Conservation (phyloP, 92 coral and sea anemone genomes). For the Epizoanthus scotinus region DNA sequence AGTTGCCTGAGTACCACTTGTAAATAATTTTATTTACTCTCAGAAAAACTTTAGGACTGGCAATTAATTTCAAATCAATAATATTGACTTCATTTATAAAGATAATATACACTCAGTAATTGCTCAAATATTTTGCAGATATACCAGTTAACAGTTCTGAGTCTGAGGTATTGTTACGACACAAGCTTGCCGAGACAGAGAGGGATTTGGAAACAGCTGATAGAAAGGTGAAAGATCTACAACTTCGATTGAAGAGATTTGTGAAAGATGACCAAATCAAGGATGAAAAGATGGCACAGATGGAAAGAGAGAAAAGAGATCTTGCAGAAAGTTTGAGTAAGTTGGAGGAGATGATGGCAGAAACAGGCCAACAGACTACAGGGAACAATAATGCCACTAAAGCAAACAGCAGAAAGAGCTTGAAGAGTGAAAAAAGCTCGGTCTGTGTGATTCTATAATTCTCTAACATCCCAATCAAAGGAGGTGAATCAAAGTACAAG, state of each 20-base stretch:
- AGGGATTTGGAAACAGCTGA: slow-evolving; percentile 92
- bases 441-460: slow-evolving; percentile 72
- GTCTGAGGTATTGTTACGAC: slow-evolving; percentile 41
- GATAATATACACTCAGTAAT: too few relatives aligned
- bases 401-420: slow-evolving; percentile 24
- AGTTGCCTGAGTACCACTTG: too few relatives aligned
- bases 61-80: too few relatives aligned
- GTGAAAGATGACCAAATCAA: slow-evolving; percentile 93
- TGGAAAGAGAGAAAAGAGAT: slow-evolving; percentile 87
- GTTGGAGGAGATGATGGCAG: slow-evolving; percentile 69
- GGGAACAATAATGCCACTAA: slow-evolving; percentile 50
- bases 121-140: not conserved
- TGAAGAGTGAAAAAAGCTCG: slow-evolving; percentile 49
- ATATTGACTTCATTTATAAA: too few relatives aligned
- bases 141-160: not conserved
- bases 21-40: too few relatives aligned
- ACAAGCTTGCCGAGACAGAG: slow-evolving; percentile 67
- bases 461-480: too few relatives aligned
- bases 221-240: slow-evolving; percentile 92
- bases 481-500: too few relatives aligned
- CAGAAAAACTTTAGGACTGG: too few relatives aligned
- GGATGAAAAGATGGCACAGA: slow-evolving; percentile 80
- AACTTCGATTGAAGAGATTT: slow-evolving; percentile 87
- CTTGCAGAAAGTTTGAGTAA: slow-evolving; percentile 68
- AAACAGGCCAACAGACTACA: slow-evolving; percentile 37